Percentiles rank a stretch among this genome's conserved stretches.
Evolutionary conservation across 1,140 invertebrate species (phyloP).

Genomic region (Pantala flavescens): DNA sequence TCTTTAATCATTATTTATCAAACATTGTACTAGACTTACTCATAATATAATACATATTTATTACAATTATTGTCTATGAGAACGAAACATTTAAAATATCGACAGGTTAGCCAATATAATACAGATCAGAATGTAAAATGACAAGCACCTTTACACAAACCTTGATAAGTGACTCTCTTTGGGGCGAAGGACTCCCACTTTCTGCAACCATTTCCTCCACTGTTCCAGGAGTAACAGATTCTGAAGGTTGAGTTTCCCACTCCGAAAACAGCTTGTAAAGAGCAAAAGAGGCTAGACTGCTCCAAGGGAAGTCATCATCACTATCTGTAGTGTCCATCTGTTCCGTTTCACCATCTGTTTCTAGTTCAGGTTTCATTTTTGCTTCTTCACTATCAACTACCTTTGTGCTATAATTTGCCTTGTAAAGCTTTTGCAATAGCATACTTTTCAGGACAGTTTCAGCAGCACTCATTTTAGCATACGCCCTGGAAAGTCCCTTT

Average conservation of each 20-base stretch:
- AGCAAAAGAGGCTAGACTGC: conserved; percentile 61
- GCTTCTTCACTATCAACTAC: not conserved
- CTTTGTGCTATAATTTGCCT: conserved; percentile 25
- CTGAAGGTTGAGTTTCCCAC: conserved; percentile 49
- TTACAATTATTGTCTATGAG: too few species aligned
- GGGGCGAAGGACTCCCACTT: too few species aligned
- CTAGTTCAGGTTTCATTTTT: not conserved
- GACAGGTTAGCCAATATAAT: too few species aligned
- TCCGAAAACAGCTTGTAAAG: conserved; percentile 62
- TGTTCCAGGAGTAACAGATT: not conserved
- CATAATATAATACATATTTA: too few species aligned
- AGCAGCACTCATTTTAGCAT: conserved; percentile 52
- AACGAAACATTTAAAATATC: too few species aligned
- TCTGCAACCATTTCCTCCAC: too few species aligned
- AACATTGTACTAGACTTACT: too few species aligned
- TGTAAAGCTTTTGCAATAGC: conserved; percentile 53
- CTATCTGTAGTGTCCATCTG: conserved; percentile 2
- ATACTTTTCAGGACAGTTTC: conserved; percentile 60
- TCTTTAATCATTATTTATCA: too few species aligned
- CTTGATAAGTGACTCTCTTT: too few species aligned
- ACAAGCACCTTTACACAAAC: too few species aligned
- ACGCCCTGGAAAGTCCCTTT: conserved; percentile 41
- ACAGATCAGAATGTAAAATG: too few species aligned
- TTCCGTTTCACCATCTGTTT: conserved; percentile 12
- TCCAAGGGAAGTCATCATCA: conserved; percentile 56